Evolutionary conservation across 2,113 vertebrate genomes (phyloP).

Genomic region (Bubo bubo): DNA sequence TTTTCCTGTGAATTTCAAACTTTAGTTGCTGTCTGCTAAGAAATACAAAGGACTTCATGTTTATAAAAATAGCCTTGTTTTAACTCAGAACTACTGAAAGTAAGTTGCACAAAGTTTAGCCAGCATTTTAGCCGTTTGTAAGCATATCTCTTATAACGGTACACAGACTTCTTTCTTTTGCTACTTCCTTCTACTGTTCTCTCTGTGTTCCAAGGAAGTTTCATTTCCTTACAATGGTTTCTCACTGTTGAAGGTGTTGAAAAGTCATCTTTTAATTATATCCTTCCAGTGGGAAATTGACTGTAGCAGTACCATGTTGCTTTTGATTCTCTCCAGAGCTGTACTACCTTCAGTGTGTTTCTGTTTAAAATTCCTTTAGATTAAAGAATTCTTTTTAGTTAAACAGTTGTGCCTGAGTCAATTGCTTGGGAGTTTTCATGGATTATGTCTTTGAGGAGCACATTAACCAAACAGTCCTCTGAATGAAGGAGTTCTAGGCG

Average conservation of each 20-base stretch:
- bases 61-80: background rate
- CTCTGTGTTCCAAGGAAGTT: background rate
- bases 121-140: background rate
- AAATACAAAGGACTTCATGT: background rate
- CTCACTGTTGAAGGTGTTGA: background rate
- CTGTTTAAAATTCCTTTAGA: background rate
- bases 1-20: background rate
- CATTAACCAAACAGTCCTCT: background rate
- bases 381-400: background rate
- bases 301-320: background rate
- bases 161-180: background rate
- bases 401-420: background rate
- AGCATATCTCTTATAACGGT: background rate
- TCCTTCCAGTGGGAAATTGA: background rate
- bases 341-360: background rate
- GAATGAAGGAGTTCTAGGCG: background rate
- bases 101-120: background rate
- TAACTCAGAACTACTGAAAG: background rate
- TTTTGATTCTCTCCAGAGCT: background rate
- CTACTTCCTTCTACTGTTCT: background rate
- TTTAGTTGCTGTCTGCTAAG: background rate
- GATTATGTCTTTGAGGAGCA: background rate
- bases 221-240: background rate
- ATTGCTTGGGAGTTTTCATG: background rate
- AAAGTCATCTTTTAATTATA: background rate